Evolutionary conservation across 2,888 invertebrate species (phyloP).

Genomic region (Drosophila macrothrix): DNA sequence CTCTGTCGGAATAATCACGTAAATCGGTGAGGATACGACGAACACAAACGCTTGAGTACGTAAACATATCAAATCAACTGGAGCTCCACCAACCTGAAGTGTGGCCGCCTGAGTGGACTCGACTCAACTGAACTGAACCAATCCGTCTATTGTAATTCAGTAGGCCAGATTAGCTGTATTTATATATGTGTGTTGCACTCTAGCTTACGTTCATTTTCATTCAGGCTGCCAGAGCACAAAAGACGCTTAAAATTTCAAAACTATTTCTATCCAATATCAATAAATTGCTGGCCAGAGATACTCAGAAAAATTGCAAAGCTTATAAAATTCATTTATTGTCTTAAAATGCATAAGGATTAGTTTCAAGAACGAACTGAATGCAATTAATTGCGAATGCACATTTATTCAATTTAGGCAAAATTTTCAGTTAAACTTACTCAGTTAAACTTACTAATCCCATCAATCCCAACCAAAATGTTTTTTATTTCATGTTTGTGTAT

Average conservation of each 20-base stretch:
- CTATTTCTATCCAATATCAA: not conserved
- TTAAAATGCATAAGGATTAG: not conserved
- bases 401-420: not conserved
- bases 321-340: not conserved
- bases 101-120: slow-evolving; percentile 3
- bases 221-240: not conserved
- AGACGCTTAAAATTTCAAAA: not conserved
- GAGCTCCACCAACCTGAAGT: slow-evolving; percentile 8
- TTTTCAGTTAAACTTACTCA: not conserved
- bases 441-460: too few species aligned
- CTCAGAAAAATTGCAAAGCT: too few species aligned
- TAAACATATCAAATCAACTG: slow-evolving; percentile 11
- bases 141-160: not conserved
- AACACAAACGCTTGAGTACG: slow-evolving; percentile 3
- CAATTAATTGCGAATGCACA: not conserved
- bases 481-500: not conserved
- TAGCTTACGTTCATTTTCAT: too few species aligned
- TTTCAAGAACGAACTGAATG: not conserved
- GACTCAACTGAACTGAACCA: slow-evolving; percentile 6
- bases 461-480: not conserved
- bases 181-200: not conserved
- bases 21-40: not conserved
- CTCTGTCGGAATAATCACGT: slow-evolving; percentile 30
- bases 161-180: not conserved
- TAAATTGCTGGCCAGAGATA: not conserved